These are phyloP conservation scores for Conger conger DNA, from an alignment of 2,113 vertebrate genomes.

Conservation along the genomic window DNA sequence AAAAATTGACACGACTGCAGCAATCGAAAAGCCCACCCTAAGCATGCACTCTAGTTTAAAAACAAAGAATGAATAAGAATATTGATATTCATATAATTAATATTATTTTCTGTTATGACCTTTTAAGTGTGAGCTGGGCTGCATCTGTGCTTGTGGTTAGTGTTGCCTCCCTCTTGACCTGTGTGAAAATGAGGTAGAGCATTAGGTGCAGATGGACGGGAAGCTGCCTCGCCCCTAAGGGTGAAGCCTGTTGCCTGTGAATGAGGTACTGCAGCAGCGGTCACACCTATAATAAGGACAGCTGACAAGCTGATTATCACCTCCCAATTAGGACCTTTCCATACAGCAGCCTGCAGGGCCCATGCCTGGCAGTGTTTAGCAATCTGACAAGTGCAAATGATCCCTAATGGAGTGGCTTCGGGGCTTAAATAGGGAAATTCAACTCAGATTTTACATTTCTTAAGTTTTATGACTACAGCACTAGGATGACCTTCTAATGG, in stretches of 20 bases:
- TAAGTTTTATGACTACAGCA: constrained; percentile 12
- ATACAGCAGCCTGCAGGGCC: constrained; percentile 32
- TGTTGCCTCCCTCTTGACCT: constrained; percentile 18
- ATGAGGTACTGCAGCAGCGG: constrained; percentile 41
- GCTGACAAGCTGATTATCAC: constrained; percentile 58
- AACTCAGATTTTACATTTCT: constrained; percentile 25
- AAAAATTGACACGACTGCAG: not conserved
- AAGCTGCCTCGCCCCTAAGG: constrained; percentile 38
- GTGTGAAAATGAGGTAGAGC: constrained; percentile 28
- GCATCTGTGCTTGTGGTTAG: not conserved
- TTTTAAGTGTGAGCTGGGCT: not conserved
- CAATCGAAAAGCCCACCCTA: not conserved
- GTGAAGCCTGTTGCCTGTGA: constrained; percentile 36
- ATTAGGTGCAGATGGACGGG: constrained; percentile 35
- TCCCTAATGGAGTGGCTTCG: constrained; percentile 34
- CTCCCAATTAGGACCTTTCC: constrained; percentile 48
- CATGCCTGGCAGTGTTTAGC: constrained; percentile 32
- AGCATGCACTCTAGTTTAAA: not conserved
- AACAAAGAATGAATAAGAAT: not conserved
- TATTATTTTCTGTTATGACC: not conserved
- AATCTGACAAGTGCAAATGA: constrained; percentile 35
- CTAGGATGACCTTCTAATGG: not conserved
- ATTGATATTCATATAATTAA: not conserved
- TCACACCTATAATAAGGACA: constrained; percentile 56
- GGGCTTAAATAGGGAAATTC: constrained; percentile 29